Percentiles rank a stretch among this genome's conserved stretches.
phyloP scores from a whole-genome alignment of 2,113 vertebrate genomes.

The Cisticola juncidis region DNA sequence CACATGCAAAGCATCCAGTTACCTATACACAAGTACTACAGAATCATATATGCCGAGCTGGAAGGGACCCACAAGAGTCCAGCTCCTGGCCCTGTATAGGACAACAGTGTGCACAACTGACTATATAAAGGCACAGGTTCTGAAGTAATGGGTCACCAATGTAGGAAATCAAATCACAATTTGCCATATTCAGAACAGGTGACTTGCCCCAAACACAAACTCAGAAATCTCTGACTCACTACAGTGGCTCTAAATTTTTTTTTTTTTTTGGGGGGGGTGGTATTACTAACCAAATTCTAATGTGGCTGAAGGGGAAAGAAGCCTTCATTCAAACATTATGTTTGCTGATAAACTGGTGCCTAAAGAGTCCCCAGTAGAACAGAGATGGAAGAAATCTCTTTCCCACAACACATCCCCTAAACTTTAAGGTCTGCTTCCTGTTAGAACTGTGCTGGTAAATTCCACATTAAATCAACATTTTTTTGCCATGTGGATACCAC shows the following conservation, averaged over 20 bases:
- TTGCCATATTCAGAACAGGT: neutral
- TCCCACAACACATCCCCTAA: neutral
- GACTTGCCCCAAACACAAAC: neutral
- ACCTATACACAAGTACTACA: neutral
- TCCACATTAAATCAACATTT: neutral
- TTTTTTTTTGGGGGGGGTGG: neutral
- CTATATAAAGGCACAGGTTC: neutral
- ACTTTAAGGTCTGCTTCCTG: neutral
- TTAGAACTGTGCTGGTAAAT: neutral
- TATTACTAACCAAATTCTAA: neutral
- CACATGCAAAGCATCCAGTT: neutral
- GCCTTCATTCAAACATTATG: neutral
- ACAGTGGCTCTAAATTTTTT: neutral
- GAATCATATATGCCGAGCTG: neutral
- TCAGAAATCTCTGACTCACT: neutral
- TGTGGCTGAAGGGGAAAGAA: neutral
- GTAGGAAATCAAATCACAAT: neutral
- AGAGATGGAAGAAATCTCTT: neutral
- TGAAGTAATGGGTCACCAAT: neutral
- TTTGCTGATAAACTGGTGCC: neutral
- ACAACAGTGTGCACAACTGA: neutral
- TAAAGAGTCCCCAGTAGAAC: neutral
- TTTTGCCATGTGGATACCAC: neutral
- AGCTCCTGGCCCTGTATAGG: neutral
- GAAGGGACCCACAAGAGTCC: neutral